These are phyloP conservation scores for Drosophila lowei DNA, from an alignment of 1,140 invertebrate species.

Conservation along the genomic window DNA sequence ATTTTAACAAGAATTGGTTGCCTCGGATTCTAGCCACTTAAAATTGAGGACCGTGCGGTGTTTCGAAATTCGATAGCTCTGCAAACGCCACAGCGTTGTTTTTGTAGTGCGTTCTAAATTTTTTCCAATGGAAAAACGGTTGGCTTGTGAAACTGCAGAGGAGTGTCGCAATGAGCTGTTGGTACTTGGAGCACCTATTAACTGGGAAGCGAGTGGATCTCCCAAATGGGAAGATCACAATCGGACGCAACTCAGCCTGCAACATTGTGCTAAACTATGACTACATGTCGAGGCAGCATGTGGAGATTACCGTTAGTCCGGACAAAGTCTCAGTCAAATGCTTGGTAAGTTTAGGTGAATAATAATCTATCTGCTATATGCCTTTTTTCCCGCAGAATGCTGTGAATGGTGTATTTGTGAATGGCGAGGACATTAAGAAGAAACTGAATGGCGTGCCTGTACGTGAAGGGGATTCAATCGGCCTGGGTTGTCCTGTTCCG, in stretches of 20 bases:
- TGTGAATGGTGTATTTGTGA: slow-evolving; percentile 54
- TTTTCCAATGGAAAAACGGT: no score
- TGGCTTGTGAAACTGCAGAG: no score
- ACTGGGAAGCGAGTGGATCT: slow-evolving; percentile 27
- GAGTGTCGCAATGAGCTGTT: neutral
- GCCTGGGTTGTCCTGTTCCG: slow-evolving; percentile 29
- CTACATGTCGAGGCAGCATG: slow-evolving; percentile 53
- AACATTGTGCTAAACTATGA: slow-evolving; percentile 36
- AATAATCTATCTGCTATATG: neutral
- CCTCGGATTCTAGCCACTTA: no score
- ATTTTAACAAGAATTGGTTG: no score
- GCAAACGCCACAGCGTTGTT: no score
- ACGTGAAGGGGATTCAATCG: slow-evolving; percentile 29
- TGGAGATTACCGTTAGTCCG: slow-evolving; percentile 34
- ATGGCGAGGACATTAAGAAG: neutral
- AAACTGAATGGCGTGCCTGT: neutral
- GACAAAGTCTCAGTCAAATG: slow-evolving; percentile 21
- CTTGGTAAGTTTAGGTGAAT: slow-evolving; percentile 32
- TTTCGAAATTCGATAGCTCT: no score
- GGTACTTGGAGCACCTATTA: slow-evolving; percentile 54
- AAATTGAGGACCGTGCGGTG: no score
- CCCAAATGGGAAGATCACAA: slow-evolving; percentile 25
- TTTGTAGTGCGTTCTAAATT: no score
- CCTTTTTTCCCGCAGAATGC: slow-evolving; percentile 26
- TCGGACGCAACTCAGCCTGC: slow-evolving; percentile 57